Base-by-base conservation (phyloP, 2,888 invertebrate genomes). In the Cantharis lateralis region DNA sequence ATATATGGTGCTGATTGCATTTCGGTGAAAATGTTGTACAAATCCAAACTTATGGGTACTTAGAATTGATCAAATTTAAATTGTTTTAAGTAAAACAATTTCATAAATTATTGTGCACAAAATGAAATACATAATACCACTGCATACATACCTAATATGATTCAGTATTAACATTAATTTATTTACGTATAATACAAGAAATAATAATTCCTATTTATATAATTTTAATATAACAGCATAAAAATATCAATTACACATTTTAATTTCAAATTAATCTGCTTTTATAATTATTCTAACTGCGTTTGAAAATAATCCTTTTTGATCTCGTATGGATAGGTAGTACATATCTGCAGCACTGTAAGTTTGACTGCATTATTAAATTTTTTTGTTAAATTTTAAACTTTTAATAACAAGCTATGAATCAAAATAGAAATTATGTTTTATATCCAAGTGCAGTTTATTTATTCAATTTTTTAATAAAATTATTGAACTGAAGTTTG, bases 31-130 rank as follows among this genome's bases (percentile, higher is more conserved):
- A 95, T 82, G 97, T 97, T 87, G 90, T 97, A 76, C 96, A 96
- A 89, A 96, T 96, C 88, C 96, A 97, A 88, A 97, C 96, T 1
- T 97, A 97, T 87, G 92, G 96, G 70, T 96, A 96, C 84, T 91
- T 98, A 70, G 98, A 98, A 90, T 97, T 97, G 15, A 72, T 76
- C 70, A 63, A 72, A 70, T 69, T 68, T 71, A 24, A 66, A 66
- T 66, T 66, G 24, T 66, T 66, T 66, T 20, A 66, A 66, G 64
- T 66, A 13, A 15, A 66, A 18, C 24, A 16, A 20, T 20, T 66
- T 66, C n/a, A 4, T 24, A 66, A 13, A 24, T 9, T n/a, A 9
- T 13, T 20, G 64, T 13, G 64, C 13, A 66, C 64, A 24, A 48
- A n/a, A 9, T 48, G 7, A 48, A 24, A 24, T 24, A 24, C 24